Conservation (phyloP, 2,888 invertebrate species). For the Smittia aterrima region DNA sequence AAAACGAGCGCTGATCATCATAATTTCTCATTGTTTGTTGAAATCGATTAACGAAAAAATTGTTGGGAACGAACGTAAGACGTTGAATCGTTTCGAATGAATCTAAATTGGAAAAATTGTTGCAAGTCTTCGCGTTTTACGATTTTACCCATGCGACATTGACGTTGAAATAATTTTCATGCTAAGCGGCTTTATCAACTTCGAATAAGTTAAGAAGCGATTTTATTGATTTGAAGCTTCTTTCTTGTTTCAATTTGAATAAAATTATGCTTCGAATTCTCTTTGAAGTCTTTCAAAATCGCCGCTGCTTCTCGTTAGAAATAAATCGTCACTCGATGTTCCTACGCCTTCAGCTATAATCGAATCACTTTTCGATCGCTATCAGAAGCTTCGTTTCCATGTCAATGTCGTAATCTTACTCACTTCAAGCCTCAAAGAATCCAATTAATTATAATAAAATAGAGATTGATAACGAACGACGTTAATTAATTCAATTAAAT, state of each 20-base stretch:
- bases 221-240: too few species aligned
- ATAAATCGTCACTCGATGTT: too few species aligned
- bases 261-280: too few species aligned
- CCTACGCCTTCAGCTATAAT: too few species aligned
- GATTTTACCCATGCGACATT: not conserved
- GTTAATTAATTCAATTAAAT: not conserved
- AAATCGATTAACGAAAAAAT: not conserved
- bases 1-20: not conserved
- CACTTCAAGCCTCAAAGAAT: not conserved
- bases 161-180: not conserved
- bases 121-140: not conserved
- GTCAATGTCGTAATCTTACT: not conserved
- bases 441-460: not conserved
- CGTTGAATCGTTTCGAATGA: too few species aligned
- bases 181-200: not conserved
- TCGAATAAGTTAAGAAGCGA: not conserved
- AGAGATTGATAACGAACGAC: not conserved
- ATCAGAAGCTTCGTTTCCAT: not conserved
- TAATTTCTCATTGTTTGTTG: constrained; percentile 11
- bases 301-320: too few species aligned
- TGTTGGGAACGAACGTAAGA: not conserved
- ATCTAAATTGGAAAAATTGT: not conserved
- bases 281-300: too few species aligned
- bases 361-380: not conserved
- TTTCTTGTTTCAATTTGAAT: too few species aligned